phyloP scores from a whole-genome alignment of 2,888 invertebrate genomes.

The Mactromeris polynyma region DNA sequence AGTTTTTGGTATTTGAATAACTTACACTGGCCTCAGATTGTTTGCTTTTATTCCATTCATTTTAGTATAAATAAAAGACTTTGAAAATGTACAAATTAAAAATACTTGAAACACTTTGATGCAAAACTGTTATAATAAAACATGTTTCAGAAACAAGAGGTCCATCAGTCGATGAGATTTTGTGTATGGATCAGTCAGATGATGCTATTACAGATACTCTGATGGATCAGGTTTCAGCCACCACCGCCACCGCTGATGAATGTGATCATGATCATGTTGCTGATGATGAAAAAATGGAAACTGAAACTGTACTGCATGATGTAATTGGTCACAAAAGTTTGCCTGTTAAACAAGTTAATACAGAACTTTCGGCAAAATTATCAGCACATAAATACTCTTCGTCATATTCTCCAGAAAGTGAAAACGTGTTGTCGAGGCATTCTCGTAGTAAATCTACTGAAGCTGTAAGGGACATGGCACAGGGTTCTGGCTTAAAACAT shows the following conservation, averaged over 20 bases:
- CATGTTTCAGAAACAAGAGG: constrained; percentile 29
- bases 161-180: constrained; percentile 63
- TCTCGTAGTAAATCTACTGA: constrained; percentile 14
- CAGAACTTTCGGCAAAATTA: constrained; percentile 23
- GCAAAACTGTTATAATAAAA: not conserved
- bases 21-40: too few species aligned
- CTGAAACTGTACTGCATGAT: not conserved
- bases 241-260: not conserved
- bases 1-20: too few species aligned
- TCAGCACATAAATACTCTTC: constrained; percentile 42
- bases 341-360: not conserved
- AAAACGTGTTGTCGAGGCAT: not conserved
- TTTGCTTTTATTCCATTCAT: too few species aligned
- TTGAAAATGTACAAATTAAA: too few species aligned
- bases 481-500: not conserved
- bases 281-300: constrained; percentile 1
- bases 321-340: not conserved
- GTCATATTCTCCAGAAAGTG: constrained; percentile 15
- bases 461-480: constrained; percentile 26
- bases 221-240: constrained; percentile 25
- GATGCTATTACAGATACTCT: constrained; percentile 12
- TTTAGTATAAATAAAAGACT: too few species aligned
- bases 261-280: not conserved
- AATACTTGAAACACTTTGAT: too few species aligned
- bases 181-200: constrained; percentile 55